These are phyloP conservation scores for Copsychus sechellarum DNA, from an alignment of 2,113 vertebrate genomes.

Conservation along the genomic window DNA sequence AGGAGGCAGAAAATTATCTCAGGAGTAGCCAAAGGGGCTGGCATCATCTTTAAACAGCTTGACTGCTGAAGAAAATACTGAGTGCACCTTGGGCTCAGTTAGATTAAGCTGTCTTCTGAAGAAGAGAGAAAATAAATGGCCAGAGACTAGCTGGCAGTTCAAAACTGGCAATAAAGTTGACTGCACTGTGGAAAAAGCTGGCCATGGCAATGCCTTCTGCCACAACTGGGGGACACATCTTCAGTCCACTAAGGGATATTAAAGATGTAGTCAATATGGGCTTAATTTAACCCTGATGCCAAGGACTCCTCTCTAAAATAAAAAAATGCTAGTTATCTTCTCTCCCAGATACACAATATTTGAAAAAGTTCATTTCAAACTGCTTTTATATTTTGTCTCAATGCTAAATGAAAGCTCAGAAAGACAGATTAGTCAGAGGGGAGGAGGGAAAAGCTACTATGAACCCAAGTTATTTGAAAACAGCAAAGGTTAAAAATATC, in stretches of 20 bases:
- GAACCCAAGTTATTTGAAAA: constrained; percentile 20
- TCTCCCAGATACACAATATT: neutral
- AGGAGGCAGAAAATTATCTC: neutral
- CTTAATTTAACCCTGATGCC: neutral
- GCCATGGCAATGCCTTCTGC: neutral
- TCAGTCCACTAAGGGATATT: neutral
- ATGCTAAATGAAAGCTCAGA: neutral
- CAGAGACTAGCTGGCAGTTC: neutral
- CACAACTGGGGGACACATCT: neutral
- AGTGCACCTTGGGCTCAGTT: neutral
- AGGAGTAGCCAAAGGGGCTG: neutral
- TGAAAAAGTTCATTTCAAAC: neutral
- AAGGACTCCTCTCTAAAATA: neutral
- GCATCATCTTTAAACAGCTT: neutral
- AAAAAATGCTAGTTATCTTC: neutral
- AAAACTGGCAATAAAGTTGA: neutral
- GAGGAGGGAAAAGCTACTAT: neutral
- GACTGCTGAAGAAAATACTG: neutral
- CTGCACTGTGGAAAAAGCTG: neutral
- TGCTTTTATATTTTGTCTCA: neutral
- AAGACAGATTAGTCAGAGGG: neutral
- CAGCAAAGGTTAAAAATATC: constrained; percentile 47
- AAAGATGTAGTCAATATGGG: neutral
- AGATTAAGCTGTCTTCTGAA: neutral
- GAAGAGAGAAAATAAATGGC: neutral